Evolutionary conservation across 1,140 invertebrate genomes (phyloP).

Genomic region (Zaprionus davidi): DNA sequence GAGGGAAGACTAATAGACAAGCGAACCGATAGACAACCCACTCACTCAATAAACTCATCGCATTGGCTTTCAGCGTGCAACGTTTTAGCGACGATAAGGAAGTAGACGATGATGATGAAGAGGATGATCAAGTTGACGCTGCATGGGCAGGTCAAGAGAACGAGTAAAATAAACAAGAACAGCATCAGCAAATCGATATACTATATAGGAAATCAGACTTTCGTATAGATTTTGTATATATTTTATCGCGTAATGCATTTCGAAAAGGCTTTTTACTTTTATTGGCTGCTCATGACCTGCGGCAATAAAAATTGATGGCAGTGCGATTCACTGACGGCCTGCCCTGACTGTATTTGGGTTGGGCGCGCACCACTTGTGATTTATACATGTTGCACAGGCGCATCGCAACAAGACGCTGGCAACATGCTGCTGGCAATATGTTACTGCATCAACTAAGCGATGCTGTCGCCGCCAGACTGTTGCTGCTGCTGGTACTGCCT

Average conservation of each 20-base stretch:
- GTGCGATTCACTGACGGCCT: constrained; percentile 2
- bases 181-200: constrained; percentile 28
- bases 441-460: constrained; percentile 26
- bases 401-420: constrained; percentile 18
- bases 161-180: constrained; percentile 14
- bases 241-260: constrained; percentile 49
- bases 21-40: constrained; percentile 32
- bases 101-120: constrained; percentile 9
- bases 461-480: constrained; percentile 27
- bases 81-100: constrained; percentile 5
- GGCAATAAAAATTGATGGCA: constrained; percentile 68
- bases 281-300: constrained; percentile 76
- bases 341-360: constrained; percentile 5
- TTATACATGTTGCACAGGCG: background rate
- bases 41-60: constrained; percentile 42
- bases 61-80: constrained; percentile 4
- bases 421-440: constrained; percentile 28
- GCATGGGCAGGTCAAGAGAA: constrained; percentile 19
- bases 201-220: constrained; percentile 37
- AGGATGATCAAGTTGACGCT: constrained; percentile 21
- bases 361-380: constrained; percentile 5
- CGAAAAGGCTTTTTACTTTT: constrained; percentile 57
- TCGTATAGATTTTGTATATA: background rate
- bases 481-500: constrained; percentile 37
- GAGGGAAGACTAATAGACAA: constrained; percentile 11